Evolutionary conservation across 2,888 invertebrate species (phyloP).

Genomic region (Zelleria hepariella): DNA sequence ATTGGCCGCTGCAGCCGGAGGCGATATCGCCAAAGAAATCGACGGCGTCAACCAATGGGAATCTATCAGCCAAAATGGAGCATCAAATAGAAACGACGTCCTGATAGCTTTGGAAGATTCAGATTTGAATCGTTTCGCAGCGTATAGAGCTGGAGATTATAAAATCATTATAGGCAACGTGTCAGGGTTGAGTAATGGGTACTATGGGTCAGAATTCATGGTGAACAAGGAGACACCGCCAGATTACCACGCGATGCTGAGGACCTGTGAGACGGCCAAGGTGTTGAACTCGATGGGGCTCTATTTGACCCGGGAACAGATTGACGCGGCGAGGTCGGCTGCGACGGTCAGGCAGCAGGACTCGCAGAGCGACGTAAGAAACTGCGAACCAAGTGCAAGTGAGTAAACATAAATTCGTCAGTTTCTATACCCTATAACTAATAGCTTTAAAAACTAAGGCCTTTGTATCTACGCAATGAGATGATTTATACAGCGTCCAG

Average conservation of each 20-base stretch:
- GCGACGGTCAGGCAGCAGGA: conserved; percentile 45
- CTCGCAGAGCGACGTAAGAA: conserved; percentile 33
- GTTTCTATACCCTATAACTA: too few species aligned
- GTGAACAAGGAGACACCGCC: conserved; percentile 36
- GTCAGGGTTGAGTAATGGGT: conserved; percentile 43
- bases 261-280: conserved; percentile 36
- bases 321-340: conserved; percentile 34
- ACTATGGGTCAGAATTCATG: conserved; percentile 48
- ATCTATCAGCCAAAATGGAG: conserved; percentile 60
- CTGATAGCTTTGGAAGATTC: conserved; percentile 73
- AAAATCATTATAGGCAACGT: conserved; percentile 74
- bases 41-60: conserved; percentile 82
- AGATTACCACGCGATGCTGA: conserved; percentile 40
- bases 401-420: conserved; percentile 8
- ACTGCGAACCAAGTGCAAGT: conserved; percentile 50
- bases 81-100: conserved; percentile 67
- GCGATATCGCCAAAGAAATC: conserved; percentile 42
- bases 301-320: conserved; percentile 34
- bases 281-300: conserved; percentile 41
- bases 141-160: conserved; percentile 73
- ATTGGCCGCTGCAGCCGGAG: conserved; percentile 55
- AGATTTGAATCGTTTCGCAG: conserved; percentile 60
- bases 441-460: too few species aligned
- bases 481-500: too few species aligned
- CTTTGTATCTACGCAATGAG: too few species aligned